phyloP scores from a whole-genome alignment of 2,113 vertebrate species.

The Coregonus clupeaformis region DNA sequence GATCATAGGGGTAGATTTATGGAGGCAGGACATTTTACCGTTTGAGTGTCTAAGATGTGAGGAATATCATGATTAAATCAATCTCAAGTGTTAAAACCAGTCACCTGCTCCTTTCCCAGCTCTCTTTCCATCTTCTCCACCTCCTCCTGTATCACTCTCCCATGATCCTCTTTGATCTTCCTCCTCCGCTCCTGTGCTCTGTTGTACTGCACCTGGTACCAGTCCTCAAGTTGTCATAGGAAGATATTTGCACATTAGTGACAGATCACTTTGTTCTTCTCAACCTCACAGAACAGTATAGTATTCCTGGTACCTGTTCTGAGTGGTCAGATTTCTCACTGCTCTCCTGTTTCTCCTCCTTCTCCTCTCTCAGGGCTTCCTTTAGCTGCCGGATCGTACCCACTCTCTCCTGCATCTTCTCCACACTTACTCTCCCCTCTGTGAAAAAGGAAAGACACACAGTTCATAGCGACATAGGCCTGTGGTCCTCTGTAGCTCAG shows the following conservation, averaged over 20 bases:
- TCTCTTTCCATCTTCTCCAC: slow-evolving; percentile 71
- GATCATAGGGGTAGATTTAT: neutral
- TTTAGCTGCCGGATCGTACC: slow-evolving; percentile 66
- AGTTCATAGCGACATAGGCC: neutral
- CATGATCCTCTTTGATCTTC: slow-evolving; percentile 72
- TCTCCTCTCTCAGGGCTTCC: slow-evolving; percentile 61
- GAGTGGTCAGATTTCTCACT: slow-evolving; percentile 42
- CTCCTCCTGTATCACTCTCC: slow-evolving; percentile 73
- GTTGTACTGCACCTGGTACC: slow-evolving; percentile 64
- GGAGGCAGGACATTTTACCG: no score
- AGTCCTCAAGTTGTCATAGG: slow-evolving; percentile 44
- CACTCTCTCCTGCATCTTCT: slow-evolving; percentile 65
- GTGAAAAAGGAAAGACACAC: slow-evolving; percentile 24
- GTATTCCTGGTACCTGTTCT: slow-evolving; percentile 20
- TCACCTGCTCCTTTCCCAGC: slow-evolving; percentile 48
- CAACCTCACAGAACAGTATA: neutral
- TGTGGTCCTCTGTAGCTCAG: no score
- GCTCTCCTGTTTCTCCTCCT: slow-evolving; percentile 30
- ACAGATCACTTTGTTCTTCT: neutral
- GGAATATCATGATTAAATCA: neutral
- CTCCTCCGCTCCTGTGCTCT: slow-evolving; percentile 72
- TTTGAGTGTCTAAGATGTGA: neutral
- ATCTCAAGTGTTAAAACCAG: slow-evolving; percentile 32
- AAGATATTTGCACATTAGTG: neutral
- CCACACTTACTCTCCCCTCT: slow-evolving; percentile 65